Base-by-base conservation (phyloP, 2,797 vertebrate genomes). In the Alosa sapidissima region DNA sequence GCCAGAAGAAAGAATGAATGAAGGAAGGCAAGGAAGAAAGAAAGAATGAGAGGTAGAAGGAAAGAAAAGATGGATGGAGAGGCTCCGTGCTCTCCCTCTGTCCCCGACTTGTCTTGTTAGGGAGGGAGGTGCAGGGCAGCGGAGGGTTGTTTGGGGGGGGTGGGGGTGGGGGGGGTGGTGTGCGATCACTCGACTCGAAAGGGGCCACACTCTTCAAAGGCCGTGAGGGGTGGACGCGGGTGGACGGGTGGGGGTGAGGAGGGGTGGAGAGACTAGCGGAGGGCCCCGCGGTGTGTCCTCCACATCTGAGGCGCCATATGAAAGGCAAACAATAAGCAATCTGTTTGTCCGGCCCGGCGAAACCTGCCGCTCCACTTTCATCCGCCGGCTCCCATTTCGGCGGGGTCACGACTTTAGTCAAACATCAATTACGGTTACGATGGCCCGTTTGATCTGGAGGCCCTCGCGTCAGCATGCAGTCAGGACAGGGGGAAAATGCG, bases 281-380 rank as follows among this genome's bases (percentile, higher is more conserved):
- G 65, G 65, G 65, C 83, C 62, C 83, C 83, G 33, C 13, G 11
- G n/a, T 11, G 83, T 91, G 89, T 72, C 65, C 65, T 72, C 65
- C 90, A 88, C 93, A 94, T 92, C 89, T 93, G 86, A 95, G 92
- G 91, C 89, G 93, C 95, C 93, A 94, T 93, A 91, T 93, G 92
- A 95, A 95, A 94, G 90, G 91, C 95, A 95, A 96, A 96, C 93
- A 95, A 93, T 95, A 92, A 92, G 94, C 95, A 96, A 95, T 95
- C 92, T 92, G 94, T 95, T 94, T 94, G 93, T 89, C 92, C 85
- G 89, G 94, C 93, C 94, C 95, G 91, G 94, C 94, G 95, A 94
- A 89, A 92, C 90, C 68, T 75, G 90, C 91, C 93, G 92, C 92
- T 94, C 92, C 92, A 89, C 95, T 96, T 96, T 96, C 94, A 95